Evolutionary conservation across 2,888 invertebrate genomes (phyloP).

Genomic region (Stenurella melanura): DNA sequence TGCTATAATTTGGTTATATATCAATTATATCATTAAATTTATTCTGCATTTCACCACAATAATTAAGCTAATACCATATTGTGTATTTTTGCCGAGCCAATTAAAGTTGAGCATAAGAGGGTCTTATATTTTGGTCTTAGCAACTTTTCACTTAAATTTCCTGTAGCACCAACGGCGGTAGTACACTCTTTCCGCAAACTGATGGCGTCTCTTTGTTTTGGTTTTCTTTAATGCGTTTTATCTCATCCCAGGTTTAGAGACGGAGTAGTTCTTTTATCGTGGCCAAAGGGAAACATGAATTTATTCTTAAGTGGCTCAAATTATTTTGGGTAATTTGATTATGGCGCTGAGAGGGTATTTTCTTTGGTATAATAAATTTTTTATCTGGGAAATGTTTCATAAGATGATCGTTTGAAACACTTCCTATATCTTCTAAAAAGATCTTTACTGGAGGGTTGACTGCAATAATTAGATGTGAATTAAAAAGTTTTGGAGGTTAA

Average conservation of each 20-base stretch:
- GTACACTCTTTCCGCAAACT: constrained; percentile 65
- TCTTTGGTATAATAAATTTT: constrained; percentile 1
- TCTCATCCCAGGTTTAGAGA: constrained; percentile 25
- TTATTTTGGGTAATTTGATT: constrained; percentile 46
- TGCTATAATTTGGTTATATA: background rate
- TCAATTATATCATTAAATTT: background rate
- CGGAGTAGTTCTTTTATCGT: constrained; percentile 22
- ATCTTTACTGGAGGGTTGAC: no score
- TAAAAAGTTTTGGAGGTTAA: no score
- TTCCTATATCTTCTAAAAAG: no score
- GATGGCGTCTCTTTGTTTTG: constrained; percentile 70
- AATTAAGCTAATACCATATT: constrained; percentile 37
- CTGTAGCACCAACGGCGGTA: constrained; percentile 63
- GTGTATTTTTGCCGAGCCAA: constrained; percentile 54
- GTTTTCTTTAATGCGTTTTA: constrained; percentile 60
- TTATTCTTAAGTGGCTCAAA: constrained; percentile 45
- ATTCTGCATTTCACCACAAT: constrained; percentile 18
- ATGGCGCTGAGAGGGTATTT: constrained; percentile 6
- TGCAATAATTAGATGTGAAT: no score
- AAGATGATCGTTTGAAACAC: background rate
- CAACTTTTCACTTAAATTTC: constrained; percentile 72
- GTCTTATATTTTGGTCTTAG: constrained; percentile 57
- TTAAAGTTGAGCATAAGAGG: constrained; percentile 55
- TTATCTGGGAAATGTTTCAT: background rate
- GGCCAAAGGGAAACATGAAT: constrained; percentile 41